Evolutionary conservation across 2,888 invertebrate genomes (phyloP).

Genomic region (Drosophila picticornis): DNA sequence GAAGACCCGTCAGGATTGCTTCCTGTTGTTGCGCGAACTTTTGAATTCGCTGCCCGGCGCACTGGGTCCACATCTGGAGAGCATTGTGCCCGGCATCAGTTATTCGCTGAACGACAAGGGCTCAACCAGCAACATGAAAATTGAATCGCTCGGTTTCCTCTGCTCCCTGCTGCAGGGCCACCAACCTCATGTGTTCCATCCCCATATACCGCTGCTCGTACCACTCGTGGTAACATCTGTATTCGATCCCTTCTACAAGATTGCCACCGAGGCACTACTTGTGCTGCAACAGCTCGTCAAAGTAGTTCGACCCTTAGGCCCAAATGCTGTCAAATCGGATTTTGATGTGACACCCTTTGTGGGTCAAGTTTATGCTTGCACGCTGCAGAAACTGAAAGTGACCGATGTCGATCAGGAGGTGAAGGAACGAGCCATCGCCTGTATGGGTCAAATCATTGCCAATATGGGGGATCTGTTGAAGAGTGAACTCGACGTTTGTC

Average conservation of each 20-base stretch:
- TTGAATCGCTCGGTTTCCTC: constrained; percentile 97
- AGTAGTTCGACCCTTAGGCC: constrained; percentile 91
- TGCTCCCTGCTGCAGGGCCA: constrained; percentile 84
- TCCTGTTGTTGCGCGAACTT: constrained; percentile 95
- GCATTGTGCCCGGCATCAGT: constrained; percentile 94
- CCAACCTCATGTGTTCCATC: constrained; percentile 89
- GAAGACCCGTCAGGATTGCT: constrained; percentile 95
- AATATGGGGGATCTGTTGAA: constrained; percentile 95
- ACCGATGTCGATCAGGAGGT: constrained; percentile 99
- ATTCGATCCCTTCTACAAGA: constrained; percentile 98
- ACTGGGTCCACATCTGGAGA: constrained; percentile 92
- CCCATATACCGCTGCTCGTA: constrained; percentile 91
- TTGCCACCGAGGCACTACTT: constrained; percentile 97
- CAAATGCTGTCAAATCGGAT: constrained; percentile 84
- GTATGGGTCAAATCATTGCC: constrained; percentile 97
- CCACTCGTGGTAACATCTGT: constrained; percentile 96
- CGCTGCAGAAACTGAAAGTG: constrained; percentile 93
- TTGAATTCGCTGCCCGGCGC: constrained; percentile 95
- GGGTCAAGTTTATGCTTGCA: constrained; percentile 92
- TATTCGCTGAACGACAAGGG: constrained; percentile 96
- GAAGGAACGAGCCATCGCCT: constrained; percentile 98
- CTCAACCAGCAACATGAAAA: constrained; percentile 98
- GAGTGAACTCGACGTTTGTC: constrained; percentile 92
- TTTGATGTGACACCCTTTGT: constrained; percentile 93
- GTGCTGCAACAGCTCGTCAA: constrained; percentile 97